Conservation (phyloP, 2,113 vertebrate genomes). For the Gopherus evgoodei region DNA sequence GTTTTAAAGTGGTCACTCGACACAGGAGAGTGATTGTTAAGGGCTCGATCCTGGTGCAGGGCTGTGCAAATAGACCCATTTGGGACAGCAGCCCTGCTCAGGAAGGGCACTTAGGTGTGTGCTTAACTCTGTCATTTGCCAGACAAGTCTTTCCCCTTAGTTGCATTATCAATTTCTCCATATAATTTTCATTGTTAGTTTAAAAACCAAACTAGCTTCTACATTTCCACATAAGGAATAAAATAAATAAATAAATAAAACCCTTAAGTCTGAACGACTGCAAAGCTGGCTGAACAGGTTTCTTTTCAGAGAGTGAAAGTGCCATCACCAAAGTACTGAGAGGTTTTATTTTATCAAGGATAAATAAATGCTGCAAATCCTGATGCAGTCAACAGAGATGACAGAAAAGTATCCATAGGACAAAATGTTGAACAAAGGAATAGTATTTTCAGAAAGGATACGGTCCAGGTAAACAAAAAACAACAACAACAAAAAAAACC, state of each 20-base stretch:
- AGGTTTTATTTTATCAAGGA: neutral
- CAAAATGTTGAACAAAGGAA: neutral
- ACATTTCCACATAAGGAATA: neutral
- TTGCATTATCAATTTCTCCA: neutral
- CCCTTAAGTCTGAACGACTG: accelerated
- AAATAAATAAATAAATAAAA: neutral
- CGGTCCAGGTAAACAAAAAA: neutral
- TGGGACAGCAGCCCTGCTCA: neutral
- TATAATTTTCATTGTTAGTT: neutral
- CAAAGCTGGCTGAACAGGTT: neutral
- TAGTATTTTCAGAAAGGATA: neutral
- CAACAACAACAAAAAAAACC: neutral
- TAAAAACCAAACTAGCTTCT: neutral
- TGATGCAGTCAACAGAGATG: neutral
- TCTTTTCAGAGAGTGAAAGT: neutral
- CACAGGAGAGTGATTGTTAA: neutral
- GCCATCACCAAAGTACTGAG: neutral
- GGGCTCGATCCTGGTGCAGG: neutral
- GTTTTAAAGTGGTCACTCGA: neutral
- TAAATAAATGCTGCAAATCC: neutral
- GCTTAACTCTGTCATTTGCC: neutral
- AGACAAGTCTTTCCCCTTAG: accelerated
- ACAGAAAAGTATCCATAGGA: neutral
- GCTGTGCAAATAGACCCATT: neutral
- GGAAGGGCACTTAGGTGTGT: neutral